These are phyloP conservation scores for Antitype chi DNA, from an alignment of 2,888 invertebrate species.

Conservation along the genomic window DNA sequence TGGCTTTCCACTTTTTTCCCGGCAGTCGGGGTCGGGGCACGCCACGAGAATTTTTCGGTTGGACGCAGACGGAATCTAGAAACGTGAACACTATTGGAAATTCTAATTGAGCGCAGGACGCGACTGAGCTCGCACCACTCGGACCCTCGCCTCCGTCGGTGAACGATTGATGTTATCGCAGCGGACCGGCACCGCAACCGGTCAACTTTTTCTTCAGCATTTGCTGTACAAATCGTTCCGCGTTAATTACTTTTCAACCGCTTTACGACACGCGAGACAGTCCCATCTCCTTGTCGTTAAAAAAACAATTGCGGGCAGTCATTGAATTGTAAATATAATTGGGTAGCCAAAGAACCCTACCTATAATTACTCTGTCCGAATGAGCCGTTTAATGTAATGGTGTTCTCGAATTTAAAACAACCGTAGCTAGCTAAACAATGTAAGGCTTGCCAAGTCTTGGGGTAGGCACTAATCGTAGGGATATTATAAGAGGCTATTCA, in stretches of 20 bases:
- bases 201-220: slow-evolving; percentile 72
- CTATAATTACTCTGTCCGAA: slow-evolving; percentile 78
- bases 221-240: slow-evolving; percentile 78
- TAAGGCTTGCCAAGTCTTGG: slow-evolving; percentile 50
- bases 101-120: slow-evolving; percentile 75
- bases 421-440: slow-evolving; percentile 66
- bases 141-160: slow-evolving; percentile 67
- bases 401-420: slow-evolving; percentile 73
- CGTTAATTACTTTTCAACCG: slow-evolving; percentile 78
- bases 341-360: slow-evolving; percentile 73
- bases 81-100: slow-evolving; percentile 77
- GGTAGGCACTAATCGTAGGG: background rate
- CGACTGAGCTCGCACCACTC: slow-evolving; percentile 51
- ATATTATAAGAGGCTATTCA: slow-evolving; percentile 3
- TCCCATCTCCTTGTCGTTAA: slow-evolving; percentile 74
- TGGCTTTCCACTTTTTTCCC: slow-evolving; percentile 79
- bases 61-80: slow-evolving; percentile 76
- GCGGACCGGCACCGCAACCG: slow-evolving; percentile 63
- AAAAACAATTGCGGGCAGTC: slow-evolving; percentile 75
- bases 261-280: slow-evolving; percentile 79
- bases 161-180: slow-evolving; percentile 77
- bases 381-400: slow-evolving; percentile 76
- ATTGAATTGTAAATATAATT: slow-evolving; percentile 81
- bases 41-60: slow-evolving; percentile 76
- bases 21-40: slow-evolving; percentile 65